These are phyloP conservation scores for Taphrorychus bicolor DNA, from an alignment of 2,888 invertebrate species.

Conservation along the genomic window DNA sequence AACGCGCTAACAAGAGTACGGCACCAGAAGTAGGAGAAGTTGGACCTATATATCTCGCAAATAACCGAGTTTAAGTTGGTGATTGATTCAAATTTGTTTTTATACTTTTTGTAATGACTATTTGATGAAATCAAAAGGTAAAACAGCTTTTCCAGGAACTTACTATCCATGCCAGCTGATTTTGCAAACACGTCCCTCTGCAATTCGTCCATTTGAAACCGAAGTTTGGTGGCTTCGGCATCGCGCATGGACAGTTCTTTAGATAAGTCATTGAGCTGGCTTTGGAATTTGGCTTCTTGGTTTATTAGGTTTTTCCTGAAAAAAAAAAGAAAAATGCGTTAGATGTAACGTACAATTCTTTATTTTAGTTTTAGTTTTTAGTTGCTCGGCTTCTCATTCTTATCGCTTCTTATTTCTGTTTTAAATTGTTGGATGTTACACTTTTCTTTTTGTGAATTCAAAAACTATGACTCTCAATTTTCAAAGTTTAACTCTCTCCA, in stretches of 20 bases:
- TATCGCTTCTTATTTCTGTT: not conserved
- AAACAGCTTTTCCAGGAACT: too few relatives aligned
- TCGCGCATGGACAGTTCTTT: conserved; percentile 65
- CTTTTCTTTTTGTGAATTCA: too few relatives aligned
- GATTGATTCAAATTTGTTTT: too few relatives aligned
- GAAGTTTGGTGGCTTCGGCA: conserved; percentile 65
- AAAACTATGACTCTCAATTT: too few relatives aligned
- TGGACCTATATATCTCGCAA: too few relatives aligned
- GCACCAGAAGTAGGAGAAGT: too few relatives aligned
- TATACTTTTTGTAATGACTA: too few relatives aligned
- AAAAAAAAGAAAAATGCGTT: conserved; percentile 42
- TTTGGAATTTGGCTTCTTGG: conserved; percentile 68
- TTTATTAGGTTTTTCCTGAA: conserved; percentile 69
- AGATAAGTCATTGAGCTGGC: conserved; percentile 66
- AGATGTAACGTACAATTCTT: not conserved
- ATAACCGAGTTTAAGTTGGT: too few relatives aligned
- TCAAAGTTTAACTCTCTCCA: too few relatives aligned
- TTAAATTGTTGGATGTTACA: too few relatives aligned
- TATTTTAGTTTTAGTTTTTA: not conserved
- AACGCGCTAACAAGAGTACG: too few relatives aligned
- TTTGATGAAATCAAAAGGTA: conserved; percentile 1
- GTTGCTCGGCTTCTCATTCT: not conserved
- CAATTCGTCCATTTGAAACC: conserved; percentile 65
- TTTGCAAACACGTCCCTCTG: conserved; percentile 69
- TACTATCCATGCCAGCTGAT: conserved; percentile 70